Conservation (phyloP, 2,113 vertebrate genomes). For the Calidris pygmaea region DNA sequence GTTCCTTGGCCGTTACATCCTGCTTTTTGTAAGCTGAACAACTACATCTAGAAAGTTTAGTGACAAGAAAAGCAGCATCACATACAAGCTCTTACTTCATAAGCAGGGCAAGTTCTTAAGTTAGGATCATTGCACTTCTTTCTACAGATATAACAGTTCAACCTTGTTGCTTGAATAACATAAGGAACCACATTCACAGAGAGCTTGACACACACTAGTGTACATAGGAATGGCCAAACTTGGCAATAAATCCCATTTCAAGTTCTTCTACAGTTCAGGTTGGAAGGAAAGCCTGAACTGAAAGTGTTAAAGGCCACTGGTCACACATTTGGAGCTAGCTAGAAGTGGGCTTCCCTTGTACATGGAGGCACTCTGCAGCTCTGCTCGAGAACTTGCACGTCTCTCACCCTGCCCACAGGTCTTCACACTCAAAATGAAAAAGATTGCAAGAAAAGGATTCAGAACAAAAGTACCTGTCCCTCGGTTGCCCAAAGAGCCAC, state of each 20-base stretch:
- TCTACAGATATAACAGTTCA: not conserved
- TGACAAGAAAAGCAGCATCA: not conserved
- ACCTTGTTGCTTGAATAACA: not conserved
- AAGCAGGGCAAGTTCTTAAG: not conserved
- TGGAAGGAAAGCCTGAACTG: not conserved
- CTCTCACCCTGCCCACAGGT: too few species aligned
- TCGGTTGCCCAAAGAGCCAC: not conserved
- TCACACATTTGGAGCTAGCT: not conserved
- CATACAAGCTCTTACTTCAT: not conserved
- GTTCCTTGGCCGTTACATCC: not conserved
- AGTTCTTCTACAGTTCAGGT: not conserved
- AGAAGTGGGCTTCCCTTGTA: not conserved
- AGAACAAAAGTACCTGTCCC: not conserved
- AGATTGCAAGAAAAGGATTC: not conserved
- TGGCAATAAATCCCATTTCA: not conserved
- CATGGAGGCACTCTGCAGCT: not conserved
- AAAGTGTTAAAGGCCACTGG: not conserved
- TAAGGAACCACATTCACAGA: not conserved
- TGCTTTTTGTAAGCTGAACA: not conserved
- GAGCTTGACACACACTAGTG: not conserved
- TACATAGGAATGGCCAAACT: not conserved
- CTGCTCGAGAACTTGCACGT: not conserved
- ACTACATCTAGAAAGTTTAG: not conserved
- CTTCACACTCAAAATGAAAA: not conserved
- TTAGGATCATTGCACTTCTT: not conserved